phyloP scores from a whole-genome alignment of 2,113 vertebrate genomes.

The Thunnus maccoyii region DNA sequence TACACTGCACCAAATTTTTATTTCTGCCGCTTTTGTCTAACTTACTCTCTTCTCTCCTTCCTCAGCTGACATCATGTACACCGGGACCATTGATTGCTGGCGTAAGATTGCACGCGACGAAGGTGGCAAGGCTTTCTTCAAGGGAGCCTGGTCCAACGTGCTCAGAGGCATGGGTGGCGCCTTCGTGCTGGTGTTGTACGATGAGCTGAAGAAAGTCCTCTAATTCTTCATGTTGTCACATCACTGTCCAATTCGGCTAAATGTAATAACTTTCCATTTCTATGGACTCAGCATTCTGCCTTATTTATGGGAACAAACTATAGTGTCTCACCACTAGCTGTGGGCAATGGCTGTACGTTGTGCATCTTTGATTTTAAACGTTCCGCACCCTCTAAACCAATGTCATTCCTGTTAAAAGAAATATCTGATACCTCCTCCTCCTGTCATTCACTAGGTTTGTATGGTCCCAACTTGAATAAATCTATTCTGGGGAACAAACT shows the following conservation, averaged over 20 bases:
- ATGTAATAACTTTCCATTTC: slow-evolving; percentile 87
- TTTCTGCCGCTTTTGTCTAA: neutral
- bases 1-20: too few species aligned
- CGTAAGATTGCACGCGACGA: slow-evolving; percentile 93
- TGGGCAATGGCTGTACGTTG: slow-evolving; percentile 76
- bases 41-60: neutral
- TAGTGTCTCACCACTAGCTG: slow-evolving; percentile 84
- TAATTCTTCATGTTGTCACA: slow-evolving; percentile 81
- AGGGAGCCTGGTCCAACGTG: slow-evolving; percentile 96
- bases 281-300: slow-evolving; percentile 89
- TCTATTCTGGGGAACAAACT: slow-evolving; percentile 82
- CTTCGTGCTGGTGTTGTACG: slow-evolving; percentile 95
- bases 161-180: slow-evolving; percentile 95
- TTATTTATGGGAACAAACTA: slow-evolving; percentile 87
- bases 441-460: slow-evolving; percentile 80
- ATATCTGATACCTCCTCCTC: slow-evolving; percentile 75
- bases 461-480: slow-evolving; percentile 83
- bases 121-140: slow-evolving; percentile 94
- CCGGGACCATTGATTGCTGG: slow-evolving; percentile 95
- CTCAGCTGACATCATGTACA: slow-evolving; percentile 96
- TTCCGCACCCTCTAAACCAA: slow-evolving; percentile 74
- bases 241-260: slow-evolving; percentile 86
- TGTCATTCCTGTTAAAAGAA: slow-evolving; percentile 80
- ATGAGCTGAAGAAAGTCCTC: slow-evolving; percentile 94
- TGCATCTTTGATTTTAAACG: slow-evolving; percentile 78